Percentiles rank a stretch among this genome's conserved stretches.
phyloP scores from a whole-genome alignment of 2,113 vertebrate species.

The Pleuronectes platessa region DNA sequence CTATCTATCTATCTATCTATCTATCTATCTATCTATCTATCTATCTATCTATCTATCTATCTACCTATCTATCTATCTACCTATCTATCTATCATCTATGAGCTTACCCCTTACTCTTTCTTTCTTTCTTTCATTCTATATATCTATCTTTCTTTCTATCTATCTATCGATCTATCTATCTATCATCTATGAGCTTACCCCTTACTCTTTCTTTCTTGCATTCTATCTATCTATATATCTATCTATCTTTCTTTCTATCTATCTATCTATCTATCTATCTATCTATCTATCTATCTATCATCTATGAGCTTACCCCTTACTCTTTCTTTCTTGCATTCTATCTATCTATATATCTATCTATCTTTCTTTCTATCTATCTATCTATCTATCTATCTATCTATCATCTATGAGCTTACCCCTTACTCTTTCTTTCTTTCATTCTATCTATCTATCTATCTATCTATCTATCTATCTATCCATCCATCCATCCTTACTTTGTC shows the following conservation, averaged over 20 bases:
- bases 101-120: neutral
- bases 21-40: too few relatives aligned
- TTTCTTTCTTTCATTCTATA: neutral
- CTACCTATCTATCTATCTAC: too few relatives aligned
- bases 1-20: too few relatives aligned
- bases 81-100: neutral
- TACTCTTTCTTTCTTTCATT: too few relatives aligned
- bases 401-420: too few relatives aligned
- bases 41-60: too few relatives aligned
- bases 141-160: too few relatives aligned
- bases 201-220: too few relatives aligned
- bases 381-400: too few relatives aligned
- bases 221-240: neutral
- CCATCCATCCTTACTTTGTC: neutral
- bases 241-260: conserved; percentile 9
- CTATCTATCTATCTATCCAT: conserved; percentile 11
- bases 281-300: conserved; percentile 15
- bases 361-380: too few relatives aligned
- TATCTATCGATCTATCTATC: too few relatives aligned
- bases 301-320: neutral
- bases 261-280: neutral
- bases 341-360: neutral
- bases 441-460: neutral
- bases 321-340: conserved; percentile 17
- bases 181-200: too few relatives aligned